These are phyloP conservation scores for Grallaria varia DNA, from an alignment of 2,113 vertebrate genomes.

Conservation along the genomic window DNA sequence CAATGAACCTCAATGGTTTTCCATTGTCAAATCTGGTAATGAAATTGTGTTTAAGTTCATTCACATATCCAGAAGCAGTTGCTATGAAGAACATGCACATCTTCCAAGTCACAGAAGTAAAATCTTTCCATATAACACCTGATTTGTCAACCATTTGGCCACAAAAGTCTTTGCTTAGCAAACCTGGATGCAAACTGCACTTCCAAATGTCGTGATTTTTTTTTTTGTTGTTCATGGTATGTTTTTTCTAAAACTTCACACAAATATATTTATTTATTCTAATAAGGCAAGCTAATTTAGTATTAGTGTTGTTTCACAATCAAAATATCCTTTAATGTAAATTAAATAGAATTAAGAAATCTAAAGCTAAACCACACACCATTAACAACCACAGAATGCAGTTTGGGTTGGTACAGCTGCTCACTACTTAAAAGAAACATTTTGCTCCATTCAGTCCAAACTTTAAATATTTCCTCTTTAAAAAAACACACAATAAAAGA, in stretches of 20 bases:
- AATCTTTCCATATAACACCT: not conserved
- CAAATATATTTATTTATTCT: not conserved
- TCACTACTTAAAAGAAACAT: not conserved
- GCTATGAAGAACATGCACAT: not conserved
- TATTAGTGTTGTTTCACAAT: not conserved
- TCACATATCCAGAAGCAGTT: not conserved
- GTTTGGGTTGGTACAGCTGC: not conserved
- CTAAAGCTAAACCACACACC: not conserved
- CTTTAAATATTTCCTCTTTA: not conserved
- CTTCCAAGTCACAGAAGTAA: not conserved
- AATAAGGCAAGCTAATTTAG: not conserved
- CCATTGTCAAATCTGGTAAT: not conserved
- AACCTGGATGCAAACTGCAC: not conserved
- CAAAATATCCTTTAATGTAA: not conserved
- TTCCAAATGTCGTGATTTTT: not conserved
- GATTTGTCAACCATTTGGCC: not conserved
- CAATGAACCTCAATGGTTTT: not conserved
- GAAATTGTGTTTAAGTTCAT: not conserved
- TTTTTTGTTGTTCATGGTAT: not conserved
- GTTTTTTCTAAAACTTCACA: not conserved
- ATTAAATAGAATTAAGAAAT: not conserved
- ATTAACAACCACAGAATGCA: accelerated
- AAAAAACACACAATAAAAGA: not conserved
- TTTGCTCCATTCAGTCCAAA: not conserved
- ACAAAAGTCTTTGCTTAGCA: not conserved